Base-by-base conservation (phyloP, 2,888 invertebrate species). In the Carabus problematicus region DNA sequence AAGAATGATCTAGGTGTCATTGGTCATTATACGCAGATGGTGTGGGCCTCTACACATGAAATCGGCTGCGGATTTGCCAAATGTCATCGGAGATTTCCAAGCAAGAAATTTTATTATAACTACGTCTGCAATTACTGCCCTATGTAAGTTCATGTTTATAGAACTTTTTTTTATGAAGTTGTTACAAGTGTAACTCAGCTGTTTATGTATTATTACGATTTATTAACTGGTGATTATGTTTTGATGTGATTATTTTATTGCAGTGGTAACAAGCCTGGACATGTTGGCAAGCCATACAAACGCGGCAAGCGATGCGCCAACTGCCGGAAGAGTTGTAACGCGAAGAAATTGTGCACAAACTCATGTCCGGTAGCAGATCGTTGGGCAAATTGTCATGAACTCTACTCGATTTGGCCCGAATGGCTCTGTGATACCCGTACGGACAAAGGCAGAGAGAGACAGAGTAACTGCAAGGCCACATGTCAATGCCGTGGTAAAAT, bases 81-180 rank as follows among this genome's bases (percentile, higher is more conserved):
- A 76, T 93, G 93, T 77, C 79, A 83, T n/a, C 80, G 81, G 19
- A 86, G 85, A 9, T 88, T 87, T 3, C 69, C 63, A 7, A 63
- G 68, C 12, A 75, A 75, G 55, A 70, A 82, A 81, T 82, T 86
- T 82, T 93, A 89, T 80, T 93, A 87, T 81, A 92, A 90, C 80
- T 93, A 93, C 79, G 89, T 93, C 39, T 93, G 93, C 80, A 92
- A 93, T 82, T 93, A 93, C 79, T 93, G 93, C 77, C 93, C 93
- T 16, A 89, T 88, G 93, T 92, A 84, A 88, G 89, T 84, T 70
- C 42, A n/a, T 58, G 63, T 45, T 58, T 63, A 69, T 8, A 52
- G 3, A 12, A 12, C 11, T 64, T 8, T 47, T 47, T 14, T 12
- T 12, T 14, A 42, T 9, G 9, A 42, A 42, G 9, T 42, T 9